phyloP scores from a whole-genome alignment of 2,888 invertebrate species.

The Digitonthophagus gazella region DNA sequence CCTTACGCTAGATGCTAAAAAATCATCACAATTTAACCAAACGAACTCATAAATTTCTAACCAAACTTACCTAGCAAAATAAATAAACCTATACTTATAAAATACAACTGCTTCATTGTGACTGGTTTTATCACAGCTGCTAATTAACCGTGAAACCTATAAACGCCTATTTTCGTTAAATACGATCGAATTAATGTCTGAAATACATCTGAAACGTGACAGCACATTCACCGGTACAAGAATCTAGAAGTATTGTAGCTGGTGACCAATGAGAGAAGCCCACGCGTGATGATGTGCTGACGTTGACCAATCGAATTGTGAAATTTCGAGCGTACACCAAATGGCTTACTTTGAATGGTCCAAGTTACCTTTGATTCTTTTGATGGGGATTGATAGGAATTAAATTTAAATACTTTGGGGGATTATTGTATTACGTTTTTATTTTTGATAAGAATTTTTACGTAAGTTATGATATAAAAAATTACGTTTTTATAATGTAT shows the following conservation, averaged over 20 bases:
- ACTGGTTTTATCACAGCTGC: slow-evolving; percentile 19
- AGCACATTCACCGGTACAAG: slow-evolving; percentile 11
- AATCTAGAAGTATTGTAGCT: slow-evolving; percentile 19
- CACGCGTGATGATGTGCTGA: slow-evolving; percentile 41
- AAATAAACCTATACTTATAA: slow-evolving; percentile 40
- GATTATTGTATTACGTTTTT: too few relatives aligned
- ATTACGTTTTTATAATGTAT: too few relatives aligned
- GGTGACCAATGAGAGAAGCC: slow-evolving; percentile 40
- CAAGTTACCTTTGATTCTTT: slow-evolving; percentile 2
- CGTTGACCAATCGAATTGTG: slow-evolving; percentile 23
- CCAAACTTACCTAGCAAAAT: slow-evolving; percentile 42
- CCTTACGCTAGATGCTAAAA: slow-evolving; percentile 51
- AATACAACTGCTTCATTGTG: slow-evolving; percentile 45
- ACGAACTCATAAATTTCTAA: too few relatives aligned
- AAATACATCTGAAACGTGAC: slow-evolving; percentile 22
- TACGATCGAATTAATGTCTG: slow-evolving; percentile 21
- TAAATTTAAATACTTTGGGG: too few relatives aligned
- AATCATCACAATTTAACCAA: too few relatives aligned
- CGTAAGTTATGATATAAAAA: too few relatives aligned
- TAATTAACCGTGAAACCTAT: too few relatives aligned
- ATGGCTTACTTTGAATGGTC: slow-evolving; percentile 45
- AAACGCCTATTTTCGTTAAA: slow-evolving; percentile 3
- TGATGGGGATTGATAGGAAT: not conserved
- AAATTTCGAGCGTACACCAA: slow-evolving; percentile 37
- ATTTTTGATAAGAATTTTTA: too few relatives aligned